Evolutionary conservation across 92 coral and sea anemone species (phyloP), one percentile per base, ranked within the genome.

Genomic region (Virgularia gustaviana): DNA sequence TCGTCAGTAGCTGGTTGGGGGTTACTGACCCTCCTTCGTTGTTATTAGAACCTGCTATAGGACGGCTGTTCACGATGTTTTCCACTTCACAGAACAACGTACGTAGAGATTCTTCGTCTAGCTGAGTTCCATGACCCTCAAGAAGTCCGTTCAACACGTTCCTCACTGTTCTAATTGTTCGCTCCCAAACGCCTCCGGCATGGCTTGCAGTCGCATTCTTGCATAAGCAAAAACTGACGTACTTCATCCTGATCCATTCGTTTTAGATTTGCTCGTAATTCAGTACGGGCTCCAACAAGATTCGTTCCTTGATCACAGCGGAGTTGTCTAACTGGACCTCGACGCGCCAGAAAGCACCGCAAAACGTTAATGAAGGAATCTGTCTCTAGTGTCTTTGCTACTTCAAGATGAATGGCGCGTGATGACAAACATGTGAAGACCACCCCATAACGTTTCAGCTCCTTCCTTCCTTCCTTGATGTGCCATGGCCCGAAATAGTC

Each of bases 71-170:
- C 16, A 58, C 65, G 38, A 58, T 58, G 0, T 42, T 30, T 25
- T 58, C 65, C 9, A 31, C 65, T 58, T 58, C 39, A 42, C 65
- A 58, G 36, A 58, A 25, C 38, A 58, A 42, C 15, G 65, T 58
- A 4, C 65, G 38, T 16, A 58, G 19, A 2, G 37, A 58, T 58
- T 58, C 65, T 58, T 58, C 65, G 37, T 58, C 65, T 11, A 58
- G 6, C 23, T 58, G 65, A 9, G 65, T 58, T 2, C 65, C 65
- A 31, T 1, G 65, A 13, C 35, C 20, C n/a, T 58, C 65, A 22
- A 58, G 65, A 30, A 58, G 65, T 27, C 65, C 65, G 15, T 58
- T 42, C 8, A 58, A 42, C 38, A 16, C 39, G 18, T 9, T 25
- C 1, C 20, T 37, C 18, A 31, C 65, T 2, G 65, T 57, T 57